A percentile compares a stretch with the other conserved stretches of the same genome.
Conservation (phyloP, 2,113 vertebrate species). For the Guaruba guarouba region DNA sequence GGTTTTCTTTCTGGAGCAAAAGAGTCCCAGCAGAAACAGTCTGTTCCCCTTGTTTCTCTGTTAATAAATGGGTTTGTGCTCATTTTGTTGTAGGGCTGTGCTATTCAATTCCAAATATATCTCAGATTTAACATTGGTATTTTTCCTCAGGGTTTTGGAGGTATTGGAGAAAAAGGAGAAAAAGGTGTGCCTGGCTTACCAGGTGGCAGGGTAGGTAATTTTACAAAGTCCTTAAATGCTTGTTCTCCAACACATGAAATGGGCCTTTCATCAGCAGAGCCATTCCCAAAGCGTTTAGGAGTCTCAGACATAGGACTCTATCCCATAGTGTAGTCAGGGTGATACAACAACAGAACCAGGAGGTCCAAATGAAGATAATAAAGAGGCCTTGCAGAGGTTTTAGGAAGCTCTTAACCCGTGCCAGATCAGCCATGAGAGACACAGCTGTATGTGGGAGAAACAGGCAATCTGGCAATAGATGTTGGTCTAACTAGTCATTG, state of each 20-base stretch:
- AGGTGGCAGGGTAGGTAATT: constrained; percentile 83
- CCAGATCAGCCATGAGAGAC: not conserved
- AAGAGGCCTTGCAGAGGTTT: not conserved
- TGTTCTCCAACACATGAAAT: not conserved
- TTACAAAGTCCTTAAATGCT: not conserved
- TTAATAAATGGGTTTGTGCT: not conserved
- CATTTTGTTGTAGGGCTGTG: not conserved
- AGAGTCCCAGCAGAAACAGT: not conserved
- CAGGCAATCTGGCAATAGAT: not conserved
- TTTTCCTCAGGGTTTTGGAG: constrained; percentile 77
- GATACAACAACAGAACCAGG: not conserved
- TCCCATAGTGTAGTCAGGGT: not conserved
- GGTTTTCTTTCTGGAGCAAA: not conserved
- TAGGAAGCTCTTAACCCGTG: not conserved
- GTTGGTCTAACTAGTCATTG: not conserved
- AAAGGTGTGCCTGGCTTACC: constrained; percentile 90
- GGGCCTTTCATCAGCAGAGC: not conserved
- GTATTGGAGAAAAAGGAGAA: constrained; percentile 83
- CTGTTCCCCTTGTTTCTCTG: not conserved
- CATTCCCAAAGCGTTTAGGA: not conserved
- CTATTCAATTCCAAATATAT: not conserved
- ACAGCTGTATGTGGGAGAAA: not conserved
- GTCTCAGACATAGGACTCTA: not conserved
- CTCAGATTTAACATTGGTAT: not conserved
- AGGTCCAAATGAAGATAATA: not conserved